These are phyloP conservation scores for Halotydeus destructor DNA, from an alignment of 1,140 invertebrate species.

Conservation along the genomic window DNA sequence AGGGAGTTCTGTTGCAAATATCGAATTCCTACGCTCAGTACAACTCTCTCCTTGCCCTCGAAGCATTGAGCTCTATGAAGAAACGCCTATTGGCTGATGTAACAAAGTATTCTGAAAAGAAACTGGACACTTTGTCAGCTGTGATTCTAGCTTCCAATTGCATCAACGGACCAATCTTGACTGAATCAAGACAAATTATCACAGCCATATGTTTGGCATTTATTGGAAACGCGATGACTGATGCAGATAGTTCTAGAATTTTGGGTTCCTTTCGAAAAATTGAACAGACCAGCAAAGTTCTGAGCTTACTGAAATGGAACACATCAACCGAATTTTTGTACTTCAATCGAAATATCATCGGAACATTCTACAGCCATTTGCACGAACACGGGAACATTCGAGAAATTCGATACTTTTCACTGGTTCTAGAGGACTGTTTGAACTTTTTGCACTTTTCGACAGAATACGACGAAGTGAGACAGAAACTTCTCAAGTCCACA, in stretches of 20 bases:
- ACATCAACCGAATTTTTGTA: slow-evolving; percentile 12
- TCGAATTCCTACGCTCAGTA: slow-evolving; percentile 7
- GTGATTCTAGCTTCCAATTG: slow-evolving; percentile 46
- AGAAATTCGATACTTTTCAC: slow-evolving; percentile 14
- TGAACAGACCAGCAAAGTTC: slow-evolving; percentile 2
- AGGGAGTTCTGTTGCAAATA: slow-evolving; percentile 2
- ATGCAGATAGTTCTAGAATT: slow-evolving; percentile 7
- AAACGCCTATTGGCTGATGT: slow-evolving; percentile 29
- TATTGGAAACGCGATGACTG: slow-evolving; percentile 1
- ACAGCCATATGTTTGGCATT: slow-evolving; percentile 8
- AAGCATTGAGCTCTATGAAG: slow-evolving; percentile 21
- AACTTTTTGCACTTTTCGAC: not conserved
- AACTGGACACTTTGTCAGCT: slow-evolving; percentile 43
- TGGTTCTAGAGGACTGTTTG: slow-evolving; percentile 8
- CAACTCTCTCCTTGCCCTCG: slow-evolving; percentile 10
- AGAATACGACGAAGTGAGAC: slow-evolving; percentile 4
- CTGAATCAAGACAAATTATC: slow-evolving; percentile 3
- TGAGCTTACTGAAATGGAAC: slow-evolving; percentile 2
- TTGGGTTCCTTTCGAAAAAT: not conserved
- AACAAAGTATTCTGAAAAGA: slow-evolving; percentile 37
- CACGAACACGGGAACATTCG: not conserved
- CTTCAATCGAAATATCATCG: slow-evolving; percentile 8
- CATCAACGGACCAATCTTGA: slow-evolving; percentile 36
- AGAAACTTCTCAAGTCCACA: not conserved
- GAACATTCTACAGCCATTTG: slow-evolving; percentile 8